These are phyloP conservation scores for Varanus komodoensis DNA, from an alignment of 2,113 vertebrate genomes.

Conservation along the genomic window DNA sequence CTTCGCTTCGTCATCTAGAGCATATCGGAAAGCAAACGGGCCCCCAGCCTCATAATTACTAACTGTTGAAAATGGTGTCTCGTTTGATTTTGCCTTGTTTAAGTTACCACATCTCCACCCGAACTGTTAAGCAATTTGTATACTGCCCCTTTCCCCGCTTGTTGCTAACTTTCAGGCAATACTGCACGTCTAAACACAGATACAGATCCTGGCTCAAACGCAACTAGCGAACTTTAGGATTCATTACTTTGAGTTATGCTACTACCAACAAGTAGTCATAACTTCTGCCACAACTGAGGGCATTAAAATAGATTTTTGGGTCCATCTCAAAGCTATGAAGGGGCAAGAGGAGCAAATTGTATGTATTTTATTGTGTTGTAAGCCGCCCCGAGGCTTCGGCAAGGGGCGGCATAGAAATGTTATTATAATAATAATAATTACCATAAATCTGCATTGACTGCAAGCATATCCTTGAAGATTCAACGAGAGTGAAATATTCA, in stretches of 20 bases:
- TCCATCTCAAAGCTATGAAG: no score
- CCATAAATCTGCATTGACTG: rapidly evolving
- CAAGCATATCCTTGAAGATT: not conserved
- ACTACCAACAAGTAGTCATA: not conserved
- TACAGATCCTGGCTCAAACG: not conserved
- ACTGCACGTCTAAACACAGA: not conserved
- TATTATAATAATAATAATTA: no score
- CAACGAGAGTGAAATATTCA: rapidly evolving
- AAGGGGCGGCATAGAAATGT: no score
- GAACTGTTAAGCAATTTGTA: not conserved
- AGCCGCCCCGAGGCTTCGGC: no score
- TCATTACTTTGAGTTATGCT: not conserved
- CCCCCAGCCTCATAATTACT: not conserved
- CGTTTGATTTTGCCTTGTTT: not conserved
- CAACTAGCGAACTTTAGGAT: not conserved
- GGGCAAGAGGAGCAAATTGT: rapidly evolving
- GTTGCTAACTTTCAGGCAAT: not conserved
- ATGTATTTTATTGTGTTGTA: no score
- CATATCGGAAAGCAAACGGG: not conserved
- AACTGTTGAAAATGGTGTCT: not conserved
- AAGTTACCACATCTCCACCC: not conserved
- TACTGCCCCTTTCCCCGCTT: not conserved
- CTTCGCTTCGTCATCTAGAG: not conserved
- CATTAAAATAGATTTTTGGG: not conserved
- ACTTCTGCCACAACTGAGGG: not conserved